A percentile compares a stretch with the other conserved stretches of the same genome.
These are phyloP conservation scores for Polypterus senegalus DNA, from an alignment of 2,113 vertebrate species.

Conservation along the genomic window DNA sequence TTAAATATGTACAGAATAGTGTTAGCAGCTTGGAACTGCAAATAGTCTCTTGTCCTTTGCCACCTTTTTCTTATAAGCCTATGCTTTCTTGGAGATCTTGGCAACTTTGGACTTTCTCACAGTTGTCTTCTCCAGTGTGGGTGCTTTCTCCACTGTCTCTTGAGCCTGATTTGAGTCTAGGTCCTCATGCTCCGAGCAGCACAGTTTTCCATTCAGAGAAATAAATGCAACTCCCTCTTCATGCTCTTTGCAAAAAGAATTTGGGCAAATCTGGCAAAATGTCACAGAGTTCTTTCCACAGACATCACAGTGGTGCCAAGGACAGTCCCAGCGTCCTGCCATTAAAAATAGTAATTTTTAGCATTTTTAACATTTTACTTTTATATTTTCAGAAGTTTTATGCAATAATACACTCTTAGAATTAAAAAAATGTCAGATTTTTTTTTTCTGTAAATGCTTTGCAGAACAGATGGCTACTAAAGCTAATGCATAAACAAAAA, in stretches of 20 bases:
- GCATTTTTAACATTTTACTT: too few relatives aligned
- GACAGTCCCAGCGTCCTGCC: constrained; percentile 93
- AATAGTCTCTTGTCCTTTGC: constrained; percentile 37
- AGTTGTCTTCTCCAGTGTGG: constrained; percentile 27
- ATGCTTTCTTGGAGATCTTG: constrained; percentile 38
- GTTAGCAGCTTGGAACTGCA: constrained; percentile 36
- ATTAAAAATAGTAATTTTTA: constrained; percentile 3
- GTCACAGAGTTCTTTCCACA: constrained; percentile 80
- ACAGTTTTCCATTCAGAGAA: constrained; percentile 54
- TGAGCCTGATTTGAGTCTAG: constrained; percentile 33
- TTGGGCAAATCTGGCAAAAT: constrained; percentile 91
- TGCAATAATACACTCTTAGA: too few relatives aligned
- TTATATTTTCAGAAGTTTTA: too few relatives aligned
- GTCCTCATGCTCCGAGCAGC: constrained; percentile 81
- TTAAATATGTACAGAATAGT: constrained; percentile 43
- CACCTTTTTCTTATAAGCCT: constrained; percentile 33
- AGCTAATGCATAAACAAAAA: too few relatives aligned
- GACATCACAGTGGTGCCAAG: constrained; percentile 96
- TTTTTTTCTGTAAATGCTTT: too few relatives aligned
- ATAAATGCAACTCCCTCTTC: constrained; percentile 63
- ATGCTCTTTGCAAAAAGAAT: constrained; percentile 92
- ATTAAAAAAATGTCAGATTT: too few relatives aligned
- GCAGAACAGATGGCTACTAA: too few relatives aligned
- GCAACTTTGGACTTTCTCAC: constrained; percentile 35
- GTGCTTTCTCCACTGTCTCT: constrained; percentile 7